These are phyloP conservation scores for Sinocyclocheilus grahami DNA, from an alignment of 2,113 vertebrate genomes.

Conservation along the genomic window DNA sequence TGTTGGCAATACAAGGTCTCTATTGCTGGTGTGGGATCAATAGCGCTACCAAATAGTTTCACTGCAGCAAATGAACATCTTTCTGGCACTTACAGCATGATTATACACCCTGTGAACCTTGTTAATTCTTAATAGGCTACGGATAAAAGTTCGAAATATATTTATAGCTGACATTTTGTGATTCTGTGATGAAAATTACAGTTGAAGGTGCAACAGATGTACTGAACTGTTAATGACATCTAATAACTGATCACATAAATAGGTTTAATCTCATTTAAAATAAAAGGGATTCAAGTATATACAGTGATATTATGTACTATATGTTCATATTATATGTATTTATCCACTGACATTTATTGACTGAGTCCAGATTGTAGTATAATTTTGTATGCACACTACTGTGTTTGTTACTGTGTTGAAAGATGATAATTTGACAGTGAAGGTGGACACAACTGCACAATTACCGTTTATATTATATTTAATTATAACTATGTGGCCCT, in stretches of 20 bases:
- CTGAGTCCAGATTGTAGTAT: not conserved
- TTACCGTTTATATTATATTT: constrained; percentile 45
- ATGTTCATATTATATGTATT: not conserved
- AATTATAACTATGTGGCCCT: constrained; percentile 43
- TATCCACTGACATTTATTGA: not conserved
- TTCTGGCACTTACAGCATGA: not conserved
- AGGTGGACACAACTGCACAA: constrained; percentile 16
- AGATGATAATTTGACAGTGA: not conserved
- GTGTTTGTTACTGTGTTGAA: not conserved
- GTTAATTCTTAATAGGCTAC: not conserved
- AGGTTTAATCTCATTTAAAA: not conserved
- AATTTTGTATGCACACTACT: not conserved
- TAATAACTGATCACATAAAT: not conserved
- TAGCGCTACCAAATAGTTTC: not conserved
- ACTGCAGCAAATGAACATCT: constrained; percentile 1
- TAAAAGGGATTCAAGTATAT: not conserved
- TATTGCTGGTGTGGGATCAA: constrained; percentile 23
- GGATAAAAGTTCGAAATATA: not conserved
- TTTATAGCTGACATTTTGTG: constrained; percentile 13
- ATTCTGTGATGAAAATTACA: not conserved
- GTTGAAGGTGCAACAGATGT: not conserved
- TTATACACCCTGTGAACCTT: not conserved
- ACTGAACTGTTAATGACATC: not conserved
- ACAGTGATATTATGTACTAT: not conserved
- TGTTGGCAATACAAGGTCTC: constrained; percentile 8